A percentile compares a stretch with the other conserved stretches of the same genome.
Conservation (phyloP, 2,797 vertebrate species). For the Mormyrops boulengeri region DNA sequence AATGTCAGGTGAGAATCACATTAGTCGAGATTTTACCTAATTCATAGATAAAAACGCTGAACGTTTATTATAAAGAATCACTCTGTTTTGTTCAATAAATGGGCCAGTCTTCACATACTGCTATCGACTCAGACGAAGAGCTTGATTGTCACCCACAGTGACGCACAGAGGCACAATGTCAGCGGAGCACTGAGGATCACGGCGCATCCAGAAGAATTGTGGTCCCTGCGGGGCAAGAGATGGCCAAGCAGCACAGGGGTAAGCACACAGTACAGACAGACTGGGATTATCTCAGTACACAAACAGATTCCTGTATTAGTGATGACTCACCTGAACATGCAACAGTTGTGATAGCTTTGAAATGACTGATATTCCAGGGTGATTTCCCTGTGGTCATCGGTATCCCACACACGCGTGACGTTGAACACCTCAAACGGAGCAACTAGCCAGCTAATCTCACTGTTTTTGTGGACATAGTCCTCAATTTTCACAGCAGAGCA, state of each 20-base stretch:
- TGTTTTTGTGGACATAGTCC: background rate
- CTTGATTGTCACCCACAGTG: background rate
- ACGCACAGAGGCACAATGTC: conserved; percentile 27
- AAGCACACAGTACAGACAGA: conserved; percentile 13
- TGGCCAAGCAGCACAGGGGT: conserved; percentile 26
- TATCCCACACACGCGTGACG: background rate
- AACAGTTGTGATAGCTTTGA: conserved; percentile 26
- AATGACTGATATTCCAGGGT: conserved; percentile 23
- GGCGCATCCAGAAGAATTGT: conserved; percentile 20
- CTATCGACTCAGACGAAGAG: background rate
- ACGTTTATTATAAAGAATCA: background rate
- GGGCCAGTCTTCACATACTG: background rate
- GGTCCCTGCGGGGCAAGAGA: background rate
- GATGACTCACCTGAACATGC: conserved; percentile 38
- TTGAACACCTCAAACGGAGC: conserved; percentile 52
- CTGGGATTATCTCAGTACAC: background rate
- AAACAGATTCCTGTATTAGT: background rate
- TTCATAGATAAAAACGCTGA: background rate
- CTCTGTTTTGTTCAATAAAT: background rate
- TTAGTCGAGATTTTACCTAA: background rate
- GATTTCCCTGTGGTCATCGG: fast-evolving
- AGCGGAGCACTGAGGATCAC: conserved; percentile 16
- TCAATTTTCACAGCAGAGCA: conserved; percentile 36
- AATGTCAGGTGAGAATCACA: background rate
- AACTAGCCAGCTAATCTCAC: conserved; percentile 10